Conservation (phyloP, 2,113 vertebrate genomes). For the Hippocampus mohnikei region DNA sequence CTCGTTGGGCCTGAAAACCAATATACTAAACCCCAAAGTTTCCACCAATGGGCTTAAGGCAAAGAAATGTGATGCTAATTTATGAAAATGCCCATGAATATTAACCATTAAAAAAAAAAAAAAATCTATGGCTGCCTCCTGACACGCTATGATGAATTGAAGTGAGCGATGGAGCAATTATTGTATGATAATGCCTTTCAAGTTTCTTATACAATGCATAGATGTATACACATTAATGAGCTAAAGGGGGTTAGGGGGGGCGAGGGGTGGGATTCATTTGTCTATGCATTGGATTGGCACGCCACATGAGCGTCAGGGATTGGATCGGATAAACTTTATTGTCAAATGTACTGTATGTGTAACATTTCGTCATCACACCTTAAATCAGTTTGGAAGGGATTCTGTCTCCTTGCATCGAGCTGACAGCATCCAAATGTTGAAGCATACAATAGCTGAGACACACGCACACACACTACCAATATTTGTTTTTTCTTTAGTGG, state of each 20-base stretch:
- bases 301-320: neutral
- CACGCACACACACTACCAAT: conserved; percentile 20
- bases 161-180: conserved; percentile 11
- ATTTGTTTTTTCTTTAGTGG: no score
- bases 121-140: conserved; percentile 8
- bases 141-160: conserved; percentile 5
- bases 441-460: neutral
- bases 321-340: no score
- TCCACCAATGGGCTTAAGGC: neutral
- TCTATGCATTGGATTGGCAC: conserved; percentile 24
- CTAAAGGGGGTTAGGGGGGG: neutral
- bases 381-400: conserved; percentile 43
- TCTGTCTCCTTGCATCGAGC: conserved; percentile 45
- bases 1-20: neutral
- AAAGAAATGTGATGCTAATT: conserved; percentile 14
- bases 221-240: conserved; percentile 12
- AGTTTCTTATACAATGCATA: conserved; percentile 7
- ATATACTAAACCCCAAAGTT: conserved; percentile 4
- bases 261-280: neutral
- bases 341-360: no score
- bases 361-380: conserved; percentile 30
- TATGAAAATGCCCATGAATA: conserved; percentile 36
- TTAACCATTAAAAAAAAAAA: conserved; percentile 21
- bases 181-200: conserved; percentile 12
- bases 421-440: conserved; percentile 26